These are phyloP conservation scores for Thryonomys swinderianus DNA, from an alignment of 2,113 vertebrate species.

Conservation along the genomic window DNA sequence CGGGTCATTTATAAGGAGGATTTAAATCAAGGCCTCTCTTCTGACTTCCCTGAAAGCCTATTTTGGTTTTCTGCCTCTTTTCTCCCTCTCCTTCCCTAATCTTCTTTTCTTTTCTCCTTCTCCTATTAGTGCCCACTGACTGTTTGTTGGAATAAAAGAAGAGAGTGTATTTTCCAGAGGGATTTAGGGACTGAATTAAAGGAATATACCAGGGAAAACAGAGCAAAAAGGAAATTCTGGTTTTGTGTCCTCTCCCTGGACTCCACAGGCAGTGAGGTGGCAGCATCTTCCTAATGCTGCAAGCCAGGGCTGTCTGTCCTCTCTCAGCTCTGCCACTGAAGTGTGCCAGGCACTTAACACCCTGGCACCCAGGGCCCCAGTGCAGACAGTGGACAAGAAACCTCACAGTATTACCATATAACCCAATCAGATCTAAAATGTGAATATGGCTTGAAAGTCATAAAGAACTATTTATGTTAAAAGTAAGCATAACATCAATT, in stretches of 20 bases:
- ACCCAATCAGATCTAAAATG: neutral
- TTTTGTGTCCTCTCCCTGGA: neutral
- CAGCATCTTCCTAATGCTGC: neutral
- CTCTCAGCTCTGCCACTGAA: neutral
- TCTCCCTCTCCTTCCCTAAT: neutral
- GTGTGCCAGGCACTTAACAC: neutral
- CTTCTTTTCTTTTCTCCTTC: neutral
- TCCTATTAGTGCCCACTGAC: neutral
- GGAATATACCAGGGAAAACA: neutral
- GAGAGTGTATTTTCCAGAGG: neutral
- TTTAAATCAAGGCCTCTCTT: neutral
- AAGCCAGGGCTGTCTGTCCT: fast-evolving
- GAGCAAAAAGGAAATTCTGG: neutral
- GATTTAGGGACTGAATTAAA: neutral
- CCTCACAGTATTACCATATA: neutral
- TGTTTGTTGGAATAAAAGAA: neutral
- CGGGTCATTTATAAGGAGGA: neutral
- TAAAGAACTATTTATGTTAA: neutral
- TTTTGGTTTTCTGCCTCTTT: neutral
- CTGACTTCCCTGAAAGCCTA: neutral
- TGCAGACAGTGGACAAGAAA: neutral
- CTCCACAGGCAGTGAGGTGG: neutral
- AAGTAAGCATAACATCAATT: neutral
- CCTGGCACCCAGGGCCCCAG: neutral
- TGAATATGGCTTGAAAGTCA: neutral